Conservation (phyloP, 1,140 invertebrate species). For the Meloidogyne hapla region DNA sequence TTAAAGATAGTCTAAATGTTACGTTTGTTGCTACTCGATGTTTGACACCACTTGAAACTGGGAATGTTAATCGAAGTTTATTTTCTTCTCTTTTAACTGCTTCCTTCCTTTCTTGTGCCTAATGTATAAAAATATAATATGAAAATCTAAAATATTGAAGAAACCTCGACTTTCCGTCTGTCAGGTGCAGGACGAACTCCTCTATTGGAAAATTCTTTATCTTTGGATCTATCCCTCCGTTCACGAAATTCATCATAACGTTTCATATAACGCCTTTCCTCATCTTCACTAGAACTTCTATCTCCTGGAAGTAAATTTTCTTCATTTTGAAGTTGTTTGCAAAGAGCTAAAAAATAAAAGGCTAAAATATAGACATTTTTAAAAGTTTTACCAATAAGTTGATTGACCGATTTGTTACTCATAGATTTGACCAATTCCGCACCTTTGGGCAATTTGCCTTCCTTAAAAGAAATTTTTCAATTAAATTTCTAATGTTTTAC, state of each 20-base stretch:
- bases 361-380: too few relatives aligned
- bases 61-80: conserved; percentile 24
- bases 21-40: conserved; percentile 28
- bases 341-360: conserved; percentile 14
- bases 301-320: conserved; percentile 22
- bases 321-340: conserved; percentile 34
- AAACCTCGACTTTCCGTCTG: not conserved
- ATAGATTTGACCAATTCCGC: conserved; percentile 35
- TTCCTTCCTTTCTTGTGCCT: conserved; percentile 9
- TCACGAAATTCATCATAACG: conserved; percentile 27
- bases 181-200: conserved; percentile 17
- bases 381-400: conserved; percentile 32
- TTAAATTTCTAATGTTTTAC: not conserved
- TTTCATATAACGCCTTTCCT: conserved; percentile 23
- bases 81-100: conserved; percentile 16
- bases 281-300: conserved; percentile 19
- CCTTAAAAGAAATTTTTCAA: conserved; percentile 24
- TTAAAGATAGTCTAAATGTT: not conserved
- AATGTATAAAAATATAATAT: not conserved
- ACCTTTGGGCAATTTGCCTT: conserved; percentile 37
- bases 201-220: conserved; percentile 28
- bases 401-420: conserved; percentile 32
- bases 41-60: conserved; percentile 32
- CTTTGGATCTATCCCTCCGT: conserved; percentile 4
- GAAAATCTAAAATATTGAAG: not conserved